phyloP scores from a whole-genome alignment of 2,113 vertebrate species.

The Hystrix brachyura region DNA sequence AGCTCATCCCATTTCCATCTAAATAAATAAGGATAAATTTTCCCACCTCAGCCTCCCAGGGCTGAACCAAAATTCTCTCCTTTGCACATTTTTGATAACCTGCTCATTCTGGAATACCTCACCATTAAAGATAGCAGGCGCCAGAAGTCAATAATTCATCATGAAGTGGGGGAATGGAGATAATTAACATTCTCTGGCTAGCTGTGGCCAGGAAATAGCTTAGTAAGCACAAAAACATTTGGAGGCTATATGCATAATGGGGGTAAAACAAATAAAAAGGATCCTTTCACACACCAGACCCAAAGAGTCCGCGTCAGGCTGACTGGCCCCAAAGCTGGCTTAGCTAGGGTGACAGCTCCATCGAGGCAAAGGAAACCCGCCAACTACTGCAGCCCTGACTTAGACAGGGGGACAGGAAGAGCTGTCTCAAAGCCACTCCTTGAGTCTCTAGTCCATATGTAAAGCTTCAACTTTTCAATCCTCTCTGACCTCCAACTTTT shows the following conservation, averaged over 20 bases:
- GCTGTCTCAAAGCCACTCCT: not conserved
- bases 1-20: slow-evolving; percentile 55
- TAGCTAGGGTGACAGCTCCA: not conserved
- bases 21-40: slow-evolving; percentile 75
- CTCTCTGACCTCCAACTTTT: not conserved
- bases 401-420: fast-evolving
- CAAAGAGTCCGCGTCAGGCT: not conserved
- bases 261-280: slow-evolving; percentile 48
- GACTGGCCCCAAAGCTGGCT: not conserved
- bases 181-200: slow-evolving; percentile 80
- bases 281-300: slow-evolving; percentile 5
- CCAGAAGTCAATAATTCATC: slow-evolving; percentile 75
- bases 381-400: not conserved
- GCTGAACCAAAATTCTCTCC: slow-evolving; percentile 66
- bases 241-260: not conserved
- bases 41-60: slow-evolving; percentile 65
- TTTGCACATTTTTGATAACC: slow-evolving; percentile 72
- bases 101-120: slow-evolving; percentile 73
- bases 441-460: not conserved
- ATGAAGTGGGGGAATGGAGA: not conserved
- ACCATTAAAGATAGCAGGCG: slow-evolving; percentile 73
- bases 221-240: slow-evolving; percentile 64
- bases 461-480: not conserved
- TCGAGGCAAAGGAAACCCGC: not conserved
- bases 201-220: slow-evolving; percentile 65